Percentiles rank a stretch among this genome's conserved stretches.
Evolutionary conservation across 2,797 vertebrate species (phyloP).

Genomic region (Sebastes miniatus): DNA sequence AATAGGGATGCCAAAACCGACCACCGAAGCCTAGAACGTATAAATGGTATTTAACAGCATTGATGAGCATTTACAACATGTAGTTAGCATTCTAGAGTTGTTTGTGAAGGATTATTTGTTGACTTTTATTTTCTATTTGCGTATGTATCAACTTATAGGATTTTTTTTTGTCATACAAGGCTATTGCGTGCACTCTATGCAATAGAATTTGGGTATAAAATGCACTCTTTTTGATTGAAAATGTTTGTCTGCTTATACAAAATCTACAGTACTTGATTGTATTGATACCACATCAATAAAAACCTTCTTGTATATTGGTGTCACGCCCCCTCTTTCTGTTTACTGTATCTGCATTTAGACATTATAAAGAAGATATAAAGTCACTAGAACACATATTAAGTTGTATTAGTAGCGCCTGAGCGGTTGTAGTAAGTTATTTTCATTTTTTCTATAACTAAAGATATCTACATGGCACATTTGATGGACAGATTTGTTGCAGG

Average conservation of each 20-base stretch:
- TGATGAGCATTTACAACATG: constrained; percentile 78
- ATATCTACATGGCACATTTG: not conserved
- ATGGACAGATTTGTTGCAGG: constrained; percentile 2
- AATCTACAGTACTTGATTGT: constrained; percentile 93
- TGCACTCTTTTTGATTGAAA: constrained; percentile 90
- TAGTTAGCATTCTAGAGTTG: constrained; percentile 80
- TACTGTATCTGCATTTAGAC: not conserved
- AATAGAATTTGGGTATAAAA: constrained; percentile 90
- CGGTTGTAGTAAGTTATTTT: not conserved
- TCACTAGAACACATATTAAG: not conserved
- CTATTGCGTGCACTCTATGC: constrained; percentile 88
- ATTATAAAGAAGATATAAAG: not conserved
- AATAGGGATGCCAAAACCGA: constrained; percentile 81
- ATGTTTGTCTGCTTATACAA: constrained; percentile 90
- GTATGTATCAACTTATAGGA: constrained; percentile 84
- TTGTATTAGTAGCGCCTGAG: not conserved
- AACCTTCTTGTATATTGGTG: constrained; percentile 79
- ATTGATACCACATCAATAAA: constrained; percentile 95
- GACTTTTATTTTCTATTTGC: constrained; percentile 81
- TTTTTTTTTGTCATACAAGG: constrained; percentile 84
- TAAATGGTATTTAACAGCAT: constrained; percentile 80
- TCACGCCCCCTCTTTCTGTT: constrained; percentile 29
- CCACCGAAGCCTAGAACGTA: constrained; percentile 78
- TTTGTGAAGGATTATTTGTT: constrained; percentile 82
- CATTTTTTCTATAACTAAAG: not conserved